A percentile compares a stretch with the other conserved stretches of the same genome.
Evolutionary conservation across 2,797 vertebrate species (phyloP).

Genomic region (Sebastes minor): DNA sequence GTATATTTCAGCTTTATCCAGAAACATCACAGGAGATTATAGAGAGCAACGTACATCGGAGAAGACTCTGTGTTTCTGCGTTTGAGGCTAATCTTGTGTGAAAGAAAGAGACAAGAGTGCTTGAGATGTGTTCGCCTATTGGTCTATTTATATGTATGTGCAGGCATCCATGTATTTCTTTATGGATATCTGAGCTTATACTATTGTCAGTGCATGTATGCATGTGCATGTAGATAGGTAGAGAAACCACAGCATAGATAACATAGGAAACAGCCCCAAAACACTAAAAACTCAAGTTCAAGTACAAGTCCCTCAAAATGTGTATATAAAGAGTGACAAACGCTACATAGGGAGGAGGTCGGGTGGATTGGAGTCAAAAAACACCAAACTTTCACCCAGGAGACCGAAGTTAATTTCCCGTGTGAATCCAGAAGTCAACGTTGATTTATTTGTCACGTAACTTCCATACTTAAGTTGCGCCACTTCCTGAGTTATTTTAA

Average conservation of each 20-base stretch:
- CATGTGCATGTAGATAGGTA: not conserved
- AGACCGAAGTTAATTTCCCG: accelerated
- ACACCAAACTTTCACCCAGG: too few relatives aligned
- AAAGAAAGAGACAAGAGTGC: not conserved
- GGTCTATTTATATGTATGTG: not conserved
- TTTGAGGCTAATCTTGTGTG: conserved; percentile 5
- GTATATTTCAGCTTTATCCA: not conserved
- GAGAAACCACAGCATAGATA: not conserved
- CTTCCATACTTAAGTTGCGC: not conserved
- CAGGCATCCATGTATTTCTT: not conserved
- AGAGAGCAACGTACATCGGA: not conserved
- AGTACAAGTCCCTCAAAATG: not conserved
- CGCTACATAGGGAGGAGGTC: too few relatives aligned
- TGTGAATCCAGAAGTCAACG: too few relatives aligned
- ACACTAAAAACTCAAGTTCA: not conserved
- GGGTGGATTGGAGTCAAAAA: too few relatives aligned
- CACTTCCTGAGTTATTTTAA: not conserved
- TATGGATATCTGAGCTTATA: not conserved
- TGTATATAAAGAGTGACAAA: too few relatives aligned
- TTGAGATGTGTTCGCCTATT: not conserved
- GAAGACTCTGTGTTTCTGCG: not conserved
- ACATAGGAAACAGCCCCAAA: not conserved
- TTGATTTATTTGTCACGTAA: not conserved
- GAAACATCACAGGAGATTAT: conserved; percentile 18
- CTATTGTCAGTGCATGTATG: not conserved